These are phyloP conservation scores for Phylloscopus trochilus DNA, from an alignment of 2,113 vertebrate species.

Conservation along the genomic window DNA sequence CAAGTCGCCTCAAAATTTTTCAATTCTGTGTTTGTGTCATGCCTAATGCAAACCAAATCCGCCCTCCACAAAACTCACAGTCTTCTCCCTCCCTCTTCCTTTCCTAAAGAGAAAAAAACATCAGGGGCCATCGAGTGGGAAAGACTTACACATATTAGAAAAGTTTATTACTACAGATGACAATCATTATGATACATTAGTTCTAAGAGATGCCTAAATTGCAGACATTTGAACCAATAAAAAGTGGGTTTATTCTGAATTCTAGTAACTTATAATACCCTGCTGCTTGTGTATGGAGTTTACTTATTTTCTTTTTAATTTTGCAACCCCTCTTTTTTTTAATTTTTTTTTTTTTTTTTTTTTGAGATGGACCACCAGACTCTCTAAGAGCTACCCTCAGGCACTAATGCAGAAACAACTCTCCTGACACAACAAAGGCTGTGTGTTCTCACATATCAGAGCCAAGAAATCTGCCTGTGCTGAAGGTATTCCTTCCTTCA, in stretches of 20 bases:
- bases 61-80: neutral
- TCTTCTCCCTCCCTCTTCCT: neutral
- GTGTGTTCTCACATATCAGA: neutral
- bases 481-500: neutral
- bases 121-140: neutral
- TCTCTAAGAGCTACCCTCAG: neutral
- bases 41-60: slow-evolving; percentile 37
- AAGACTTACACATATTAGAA: neutral
- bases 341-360: too few relatives aligned
- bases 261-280: neutral
- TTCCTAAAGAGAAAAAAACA: neutral
- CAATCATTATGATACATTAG: neutral
- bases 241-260: neutral
- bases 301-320: neutral
- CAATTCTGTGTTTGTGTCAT: neutral
- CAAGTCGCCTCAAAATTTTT: neutral
- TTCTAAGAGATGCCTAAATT: neutral
- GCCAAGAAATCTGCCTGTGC: neutral
- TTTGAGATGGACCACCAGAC: neutral
- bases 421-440: slow-evolving; percentile 24
- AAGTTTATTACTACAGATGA: neutral
- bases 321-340: neutral
- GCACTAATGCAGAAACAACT: neutral
- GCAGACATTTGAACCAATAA: neutral
- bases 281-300: neutral